phyloP scores from a whole-genome alignment of 2,113 vertebrate species.

The Pseudonaja textilis region DNA sequence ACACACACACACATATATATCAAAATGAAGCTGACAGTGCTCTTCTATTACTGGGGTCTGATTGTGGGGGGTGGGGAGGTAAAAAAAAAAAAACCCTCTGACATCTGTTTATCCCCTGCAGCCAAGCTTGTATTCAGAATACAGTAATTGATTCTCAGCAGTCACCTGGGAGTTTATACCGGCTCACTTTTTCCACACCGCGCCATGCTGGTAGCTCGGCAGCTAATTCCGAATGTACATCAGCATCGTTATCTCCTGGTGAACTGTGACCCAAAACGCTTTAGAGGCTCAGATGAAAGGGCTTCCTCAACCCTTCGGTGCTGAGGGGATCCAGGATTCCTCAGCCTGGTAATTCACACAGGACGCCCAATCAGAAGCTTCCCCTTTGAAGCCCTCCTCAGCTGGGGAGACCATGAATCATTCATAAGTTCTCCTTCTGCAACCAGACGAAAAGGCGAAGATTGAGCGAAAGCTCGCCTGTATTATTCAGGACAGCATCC shows the following conservation, averaged over 20 bases:
- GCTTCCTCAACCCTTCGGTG: conserved; percentile 81
- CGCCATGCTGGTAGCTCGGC: conserved; percentile 82
- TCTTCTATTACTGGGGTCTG: conserved; percentile 86
- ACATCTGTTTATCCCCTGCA: conserved; percentile 88
- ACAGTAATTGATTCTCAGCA: conserved; percentile 92
- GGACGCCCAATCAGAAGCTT: conserved; percentile 86
- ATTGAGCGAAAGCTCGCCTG: conserved; percentile 83
- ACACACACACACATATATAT: not conserved
- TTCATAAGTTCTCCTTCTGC: conserved; percentile 87
- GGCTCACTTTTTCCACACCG: conserved; percentile 78
- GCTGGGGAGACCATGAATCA: conserved; percentile 92
- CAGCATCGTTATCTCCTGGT: conserved; percentile 82
- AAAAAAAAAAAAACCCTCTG: conserved; percentile 80
- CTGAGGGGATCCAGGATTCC: conserved; percentile 79
- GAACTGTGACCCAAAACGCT: conserved; percentile 84
- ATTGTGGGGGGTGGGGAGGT: conserved; percentile 73
- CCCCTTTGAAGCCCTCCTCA: conserved; percentile 90
- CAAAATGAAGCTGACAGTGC: conserved; percentile 83
- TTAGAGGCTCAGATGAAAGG: conserved; percentile 84
- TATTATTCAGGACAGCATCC: conserved; percentile 83
- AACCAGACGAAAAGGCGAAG: conserved; percentile 78
- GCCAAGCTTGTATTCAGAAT: conserved; percentile 91
- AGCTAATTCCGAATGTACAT: conserved; percentile 82
- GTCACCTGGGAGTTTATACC: conserved; percentile 83
- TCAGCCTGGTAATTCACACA: conserved; percentile 86